phyloP scores from a whole-genome alignment of 2,888 invertebrate species.

The Elegia similella region DNA sequence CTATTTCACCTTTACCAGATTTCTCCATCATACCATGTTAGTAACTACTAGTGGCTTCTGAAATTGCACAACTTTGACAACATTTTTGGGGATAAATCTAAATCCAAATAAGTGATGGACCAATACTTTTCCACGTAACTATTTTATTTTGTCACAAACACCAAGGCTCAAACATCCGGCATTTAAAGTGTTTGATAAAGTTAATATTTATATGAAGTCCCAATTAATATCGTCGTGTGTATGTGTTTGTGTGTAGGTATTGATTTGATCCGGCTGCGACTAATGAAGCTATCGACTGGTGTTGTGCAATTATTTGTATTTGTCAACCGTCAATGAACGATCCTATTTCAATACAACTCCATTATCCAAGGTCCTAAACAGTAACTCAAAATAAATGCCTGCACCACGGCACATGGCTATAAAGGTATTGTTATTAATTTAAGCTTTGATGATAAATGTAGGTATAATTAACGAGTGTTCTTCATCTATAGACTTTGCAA shows the following conservation, averaged over 20 bases:
- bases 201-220: background rate
- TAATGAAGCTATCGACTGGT: background rate
- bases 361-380: background rate
- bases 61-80: no score
- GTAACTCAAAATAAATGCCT: no score
- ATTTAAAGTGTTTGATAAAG: background rate
- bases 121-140: background rate
- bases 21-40: no score
- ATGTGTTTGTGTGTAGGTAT: background rate
- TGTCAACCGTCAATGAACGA: background rate
- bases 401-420: no score
- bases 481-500: no score
- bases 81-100: no score
- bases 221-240: background rate
- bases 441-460: no score
- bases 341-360: background rate
- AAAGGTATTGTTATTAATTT: no score
- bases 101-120: no score
- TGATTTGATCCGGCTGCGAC: background rate
- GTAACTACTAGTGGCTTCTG: no score
- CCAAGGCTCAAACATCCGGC: background rate
- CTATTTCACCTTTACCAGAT: no score
- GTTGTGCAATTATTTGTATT: background rate
- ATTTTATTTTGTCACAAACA: background rate
- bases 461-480: no score